Evolutionary conservation across 2,113 vertebrate genomes (phyloP), one percentile per base, ranked within the genome.

Genomic region (Opisthocomus hoazin): DNA sequence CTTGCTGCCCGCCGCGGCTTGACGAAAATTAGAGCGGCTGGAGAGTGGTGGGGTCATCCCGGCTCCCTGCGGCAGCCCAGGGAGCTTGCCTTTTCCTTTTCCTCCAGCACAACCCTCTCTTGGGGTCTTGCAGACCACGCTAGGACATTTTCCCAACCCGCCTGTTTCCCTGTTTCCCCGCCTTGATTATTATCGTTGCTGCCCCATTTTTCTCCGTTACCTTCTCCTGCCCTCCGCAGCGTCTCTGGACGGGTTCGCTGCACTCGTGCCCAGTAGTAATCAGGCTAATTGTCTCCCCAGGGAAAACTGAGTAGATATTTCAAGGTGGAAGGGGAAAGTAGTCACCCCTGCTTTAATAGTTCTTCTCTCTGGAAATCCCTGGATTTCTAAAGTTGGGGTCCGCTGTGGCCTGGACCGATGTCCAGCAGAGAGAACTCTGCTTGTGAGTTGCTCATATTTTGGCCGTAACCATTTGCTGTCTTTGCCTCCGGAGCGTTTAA

Each of bases 1-100:
- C 26, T 29, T 7, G 2, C 10, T 48, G 30, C 79, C 39, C 1
- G 1, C 36, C 4, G 6, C 1, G 2, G 41, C 54, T 75, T n/a
- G 26, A 46, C 65, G 60, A 48, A 36, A 39, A 48, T 69, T 4
- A 39, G 11, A 51, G 50, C 0, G 7, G 56, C 60, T 26, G 9
- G 19, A 48, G n/a, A 37, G 30, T 46, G 21, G 16, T 34, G 56
- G 30, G 58, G 13, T 65, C 77, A 19, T 9, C 58, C 27, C 1
- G 1, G 8, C 37, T 46, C 50, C 34, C 32, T 21, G 14, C 12
- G 17, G 32, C 46, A 64, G 50, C 50, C 18, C 20, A 11, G 30
- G n/a, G 32, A 48, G 19, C 64, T 48, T 37, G 17, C 12, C 0
- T 64, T 65, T 54, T 48, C 18, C 30, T 78, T 83, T 82, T 46